A percentile compares a stretch with the other conserved stretches of the same genome.
Conservation (phyloP, 2,113 vertebrate genomes). For the Neomonachus schauinslandi region DNA sequence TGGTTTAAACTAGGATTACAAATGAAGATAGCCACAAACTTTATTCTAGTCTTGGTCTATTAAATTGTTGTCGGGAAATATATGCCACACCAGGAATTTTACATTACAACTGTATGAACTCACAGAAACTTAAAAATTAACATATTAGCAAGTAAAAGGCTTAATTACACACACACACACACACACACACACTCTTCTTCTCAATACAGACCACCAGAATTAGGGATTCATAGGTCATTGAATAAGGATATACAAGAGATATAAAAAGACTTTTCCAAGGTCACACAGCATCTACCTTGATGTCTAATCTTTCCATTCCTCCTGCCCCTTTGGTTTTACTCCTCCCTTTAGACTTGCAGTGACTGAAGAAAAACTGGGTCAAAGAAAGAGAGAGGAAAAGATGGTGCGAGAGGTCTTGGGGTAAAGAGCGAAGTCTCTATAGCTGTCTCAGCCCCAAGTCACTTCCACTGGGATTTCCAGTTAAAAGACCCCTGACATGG, state of each 20-base stretch:
- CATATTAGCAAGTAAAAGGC: neutral
- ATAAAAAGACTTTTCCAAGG: neutral
- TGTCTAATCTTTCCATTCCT: neutral
- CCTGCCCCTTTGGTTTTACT: neutral
- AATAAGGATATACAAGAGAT: neutral
- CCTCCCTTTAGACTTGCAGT: neutral
- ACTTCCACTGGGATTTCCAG: neutral
- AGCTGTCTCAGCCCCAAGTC: neutral
- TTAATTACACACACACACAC: neutral
- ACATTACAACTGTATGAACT: slow-evolving; percentile 19
- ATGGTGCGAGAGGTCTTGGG: accelerated
- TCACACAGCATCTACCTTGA: neutral
- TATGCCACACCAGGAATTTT: slow-evolving; percentile 12
- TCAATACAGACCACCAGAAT: neutral
- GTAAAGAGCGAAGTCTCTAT: neutral
- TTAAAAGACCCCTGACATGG: neutral
- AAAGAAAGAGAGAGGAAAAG: neutral
- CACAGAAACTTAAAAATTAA: slow-evolving; percentile 46
- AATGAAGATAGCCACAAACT: slow-evolving; percentile 52
- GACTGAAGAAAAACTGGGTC: neutral
- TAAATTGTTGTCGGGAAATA: slow-evolving; percentile 42
- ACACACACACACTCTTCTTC: neutral
- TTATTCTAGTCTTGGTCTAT: slow-evolving; percentile 42
- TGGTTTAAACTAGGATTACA: slow-evolving; percentile 60
- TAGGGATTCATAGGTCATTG: neutral